Base-by-base conservation (phyloP, 2,113 vertebrate genomes). In the Myxocyprinus asiaticus region DNA sequence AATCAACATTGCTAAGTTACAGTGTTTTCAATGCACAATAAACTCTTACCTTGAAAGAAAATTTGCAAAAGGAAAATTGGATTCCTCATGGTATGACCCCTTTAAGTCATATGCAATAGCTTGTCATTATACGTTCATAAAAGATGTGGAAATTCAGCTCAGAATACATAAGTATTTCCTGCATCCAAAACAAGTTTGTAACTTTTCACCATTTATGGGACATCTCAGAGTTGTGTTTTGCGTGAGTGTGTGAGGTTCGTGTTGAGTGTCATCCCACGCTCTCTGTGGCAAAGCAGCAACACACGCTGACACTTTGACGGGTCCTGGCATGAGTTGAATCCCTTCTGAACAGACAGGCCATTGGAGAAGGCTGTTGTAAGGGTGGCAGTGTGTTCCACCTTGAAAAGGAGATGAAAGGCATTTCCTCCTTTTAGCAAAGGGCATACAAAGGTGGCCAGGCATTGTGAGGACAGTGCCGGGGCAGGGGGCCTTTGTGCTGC, bases 361-460 rank as follows among this genome's bases (percentile, higher is more conserved):
- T 68, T 55, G 4, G 51, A 71, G 56, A 71, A 43, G 44, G 45
- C 59, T 63, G 33, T 67, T 82, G 70, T 72, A 67, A 51, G 68
- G 50, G 47, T 47, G 83, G 84, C 77, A 74, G 71, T 67, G 82
- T 58, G 17, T 75, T 81, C 53, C 84, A 88, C 86, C 86, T 87
- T 86, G 79, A 88, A 89, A 89, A 85, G 82, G 75, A 83, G 85
- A 89, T 64, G 87, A 87, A 86, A 82, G 84, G 83, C 83, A 87
- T 85, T 90, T 92, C 89, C 89, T 92, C 85, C 78, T 83, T 80
- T 89, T 88, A 86, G 79, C 85, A 81, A 74, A 51, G 61, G 68
- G 74, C 87, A 90, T 85, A 91, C 88, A 91, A 88, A 87, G 85
- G 82, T 80, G 79, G 76, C 79, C 82, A 62, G 88, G 78, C 48